A percentile compares a stretch with the other conserved stretches of the same genome.
phyloP scores from a whole-genome alignment of 2,113 vertebrate species.

The Oryzias woworae region DNA sequence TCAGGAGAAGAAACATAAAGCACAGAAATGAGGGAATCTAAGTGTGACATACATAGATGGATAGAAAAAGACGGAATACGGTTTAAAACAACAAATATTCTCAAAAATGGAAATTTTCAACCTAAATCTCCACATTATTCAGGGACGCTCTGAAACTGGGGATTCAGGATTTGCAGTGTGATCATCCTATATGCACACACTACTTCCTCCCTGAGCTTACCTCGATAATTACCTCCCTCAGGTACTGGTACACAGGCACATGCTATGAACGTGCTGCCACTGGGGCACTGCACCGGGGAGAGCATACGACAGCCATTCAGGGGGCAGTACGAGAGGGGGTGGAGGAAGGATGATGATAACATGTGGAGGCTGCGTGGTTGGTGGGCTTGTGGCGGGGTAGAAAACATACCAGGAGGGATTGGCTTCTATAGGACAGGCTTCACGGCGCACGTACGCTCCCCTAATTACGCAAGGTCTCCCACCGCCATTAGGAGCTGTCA shows the following conservation, averaged over 20 bases:
- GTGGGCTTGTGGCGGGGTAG: constrained; percentile 24
- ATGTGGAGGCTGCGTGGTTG: not conserved
- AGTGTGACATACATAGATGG: not conserved
- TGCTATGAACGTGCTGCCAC: constrained; percentile 45
- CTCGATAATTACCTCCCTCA: constrained; percentile 75
- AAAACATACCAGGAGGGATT: constrained; percentile 44
- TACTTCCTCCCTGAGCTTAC: constrained; percentile 52
- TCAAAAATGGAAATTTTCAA: constrained; percentile 17
- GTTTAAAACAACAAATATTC: constrained; percentile 1
- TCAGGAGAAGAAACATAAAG: not conserved
- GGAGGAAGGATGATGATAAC: constrained; percentile 33
- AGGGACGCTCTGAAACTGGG: constrained; percentile 16
- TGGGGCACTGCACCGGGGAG: constrained; percentile 61
- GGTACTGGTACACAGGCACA: constrained; percentile 56
- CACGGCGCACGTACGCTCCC: constrained; percentile 47
- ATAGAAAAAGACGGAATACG: not conserved
- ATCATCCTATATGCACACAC: constrained; percentile 24
- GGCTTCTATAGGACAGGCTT: constrained; percentile 62
- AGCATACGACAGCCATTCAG: constrained; percentile 67
- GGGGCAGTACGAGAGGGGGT: constrained; percentile 52
- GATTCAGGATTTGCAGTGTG: constrained; percentile 19
- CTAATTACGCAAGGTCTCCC: constrained; percentile 70
- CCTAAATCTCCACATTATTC: constrained; percentile 19
- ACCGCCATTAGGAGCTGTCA: constrained; percentile 66
- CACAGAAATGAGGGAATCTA: not conserved